These are phyloP conservation scores for Enteromius thamalakanensis DNA, from an alignment of 2,797 vertebrate genomes.

Conservation along the genomic window DNA sequence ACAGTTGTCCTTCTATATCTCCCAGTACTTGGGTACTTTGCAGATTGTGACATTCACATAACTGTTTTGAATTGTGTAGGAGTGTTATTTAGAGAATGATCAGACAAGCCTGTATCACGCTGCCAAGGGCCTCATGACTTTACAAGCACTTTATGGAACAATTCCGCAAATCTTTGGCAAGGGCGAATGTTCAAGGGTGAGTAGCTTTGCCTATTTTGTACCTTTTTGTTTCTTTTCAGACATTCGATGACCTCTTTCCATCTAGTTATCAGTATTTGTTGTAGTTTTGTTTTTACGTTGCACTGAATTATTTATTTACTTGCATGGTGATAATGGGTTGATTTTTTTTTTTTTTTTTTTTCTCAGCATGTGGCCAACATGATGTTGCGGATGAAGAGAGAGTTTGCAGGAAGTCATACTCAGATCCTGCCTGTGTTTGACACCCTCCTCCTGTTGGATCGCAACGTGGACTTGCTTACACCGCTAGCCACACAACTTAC, in stretches of 20 bases:
- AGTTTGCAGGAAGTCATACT: slow-evolving; percentile 93
- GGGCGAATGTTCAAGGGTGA: slow-evolving; percentile 94
- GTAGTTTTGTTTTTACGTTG: background rate
- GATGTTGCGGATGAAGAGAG: slow-evolving; percentile 98
- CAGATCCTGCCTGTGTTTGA: slow-evolving; percentile 94
- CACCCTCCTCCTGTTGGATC: slow-evolving; percentile 92
- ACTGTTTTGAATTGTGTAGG: slow-evolving; percentile 71
- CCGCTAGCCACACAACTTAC: slow-evolving; percentile 95
- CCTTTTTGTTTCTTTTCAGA: no score
- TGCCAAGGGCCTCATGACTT: slow-evolving; percentile 95
- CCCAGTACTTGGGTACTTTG: background rate
- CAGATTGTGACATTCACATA: background rate
- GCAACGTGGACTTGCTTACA: slow-evolving; percentile 92
- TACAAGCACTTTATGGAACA: slow-evolving; percentile 95
- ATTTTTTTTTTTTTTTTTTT: background rate
- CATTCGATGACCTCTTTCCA: background rate
- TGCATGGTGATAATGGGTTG: background rate
- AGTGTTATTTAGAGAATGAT: slow-evolving; percentile 97
- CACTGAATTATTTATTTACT: no score
- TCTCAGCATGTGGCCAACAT: slow-evolving; percentile 95
- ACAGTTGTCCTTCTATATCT: background rate
- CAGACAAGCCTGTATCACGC: slow-evolving; percentile 97
- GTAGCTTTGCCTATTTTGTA: slow-evolving; percentile 30
- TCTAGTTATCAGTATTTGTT: background rate
- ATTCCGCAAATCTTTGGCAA: slow-evolving; percentile 98